Percentiles rank a stretch among this genome's conserved stretches.
Conservation (phyloP, 2,888 invertebrate genomes). For the Arge pagana region DNA sequence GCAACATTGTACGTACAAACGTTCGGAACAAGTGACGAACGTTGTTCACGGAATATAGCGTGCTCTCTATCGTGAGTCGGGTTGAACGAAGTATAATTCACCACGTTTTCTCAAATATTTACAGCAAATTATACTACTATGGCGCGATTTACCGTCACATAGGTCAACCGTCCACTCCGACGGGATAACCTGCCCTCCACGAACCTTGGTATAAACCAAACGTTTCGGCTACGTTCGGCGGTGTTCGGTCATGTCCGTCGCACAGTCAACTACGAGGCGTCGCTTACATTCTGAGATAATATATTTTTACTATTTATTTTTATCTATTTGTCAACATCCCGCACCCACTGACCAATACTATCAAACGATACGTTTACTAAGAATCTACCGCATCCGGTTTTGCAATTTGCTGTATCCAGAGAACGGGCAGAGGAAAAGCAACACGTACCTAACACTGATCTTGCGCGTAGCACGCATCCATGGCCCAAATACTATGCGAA, state of each 20-base stretch:
- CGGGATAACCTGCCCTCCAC: slow-evolving; percentile 18
- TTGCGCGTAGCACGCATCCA: slow-evolving; percentile 27
- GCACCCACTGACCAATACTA: slow-evolving; percentile 5
- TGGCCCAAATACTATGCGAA: slow-evolving; percentile 23
- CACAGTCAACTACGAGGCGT: slow-evolving; percentile 32
- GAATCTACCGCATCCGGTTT: background rate
- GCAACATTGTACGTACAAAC: no score
- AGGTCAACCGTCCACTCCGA: no score
- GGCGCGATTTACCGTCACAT: no score
- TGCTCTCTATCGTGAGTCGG: no score
- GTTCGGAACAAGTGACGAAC: no score
- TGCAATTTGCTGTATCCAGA: background rate
- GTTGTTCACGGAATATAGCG: no score
- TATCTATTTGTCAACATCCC: slow-evolving; percentile 21
- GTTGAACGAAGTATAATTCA: no score
- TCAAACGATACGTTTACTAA: slow-evolving; percentile 3
- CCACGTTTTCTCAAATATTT: no score
- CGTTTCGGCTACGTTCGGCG: slow-evolving; percentile 13
- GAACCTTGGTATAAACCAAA: slow-evolving; percentile 31
- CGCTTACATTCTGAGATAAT: slow-evolving; percentile 30
- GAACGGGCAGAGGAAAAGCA: slow-evolving; percentile 9
- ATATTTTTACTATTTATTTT: slow-evolving; percentile 25
- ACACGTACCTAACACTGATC: no score
- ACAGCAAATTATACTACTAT: no score
- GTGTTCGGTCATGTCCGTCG: slow-evolving; percentile 25